phyloP scores from a whole-genome alignment of 1,140 invertebrate genomes.

The Leptopilina clavipes region DNA sequence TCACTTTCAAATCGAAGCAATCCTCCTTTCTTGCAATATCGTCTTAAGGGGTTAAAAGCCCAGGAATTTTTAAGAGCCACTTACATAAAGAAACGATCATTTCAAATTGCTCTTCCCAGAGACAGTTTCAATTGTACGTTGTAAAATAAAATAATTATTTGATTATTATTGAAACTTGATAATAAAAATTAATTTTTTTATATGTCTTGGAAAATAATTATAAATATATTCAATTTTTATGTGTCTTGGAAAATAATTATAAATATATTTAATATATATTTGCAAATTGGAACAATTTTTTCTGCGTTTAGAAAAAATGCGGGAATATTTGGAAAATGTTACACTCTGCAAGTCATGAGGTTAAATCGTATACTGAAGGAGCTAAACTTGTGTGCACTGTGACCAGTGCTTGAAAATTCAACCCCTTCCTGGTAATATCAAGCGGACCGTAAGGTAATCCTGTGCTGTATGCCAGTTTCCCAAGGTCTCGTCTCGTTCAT shows the following conservation, averaged over 20 bases:
- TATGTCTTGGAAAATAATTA: no score
- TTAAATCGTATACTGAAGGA: neutral
- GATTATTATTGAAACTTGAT: no score
- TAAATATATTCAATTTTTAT: no score
- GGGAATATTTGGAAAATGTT: no score
- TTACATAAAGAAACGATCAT: constrained; percentile 1
- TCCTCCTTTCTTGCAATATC: constrained; percentile 20
- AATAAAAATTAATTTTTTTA: no score
- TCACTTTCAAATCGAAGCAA: constrained; percentile 13
- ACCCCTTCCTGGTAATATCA: constrained; percentile 62
- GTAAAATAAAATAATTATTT: no score
- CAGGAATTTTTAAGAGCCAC: constrained; percentile 28
- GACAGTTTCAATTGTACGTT: neutral
- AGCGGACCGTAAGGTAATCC: constrained; percentile 66
- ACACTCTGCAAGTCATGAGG: no score
- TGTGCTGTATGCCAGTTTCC: constrained; percentile 60
- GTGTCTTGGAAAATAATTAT: no score
- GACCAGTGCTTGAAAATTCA: constrained; percentile 57
- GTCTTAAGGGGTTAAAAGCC: constrained; percentile 27
- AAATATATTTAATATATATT: no score
- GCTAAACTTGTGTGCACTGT: constrained; percentile 49
- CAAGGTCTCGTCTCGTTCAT: constrained; percentile 64
- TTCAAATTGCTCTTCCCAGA: neutral
- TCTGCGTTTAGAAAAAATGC: no score
- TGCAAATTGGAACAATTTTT: no score